Base-by-base conservation (phyloP, 2,888 invertebrate genomes). In the Lepeophtheirus nordmannii region DNA sequence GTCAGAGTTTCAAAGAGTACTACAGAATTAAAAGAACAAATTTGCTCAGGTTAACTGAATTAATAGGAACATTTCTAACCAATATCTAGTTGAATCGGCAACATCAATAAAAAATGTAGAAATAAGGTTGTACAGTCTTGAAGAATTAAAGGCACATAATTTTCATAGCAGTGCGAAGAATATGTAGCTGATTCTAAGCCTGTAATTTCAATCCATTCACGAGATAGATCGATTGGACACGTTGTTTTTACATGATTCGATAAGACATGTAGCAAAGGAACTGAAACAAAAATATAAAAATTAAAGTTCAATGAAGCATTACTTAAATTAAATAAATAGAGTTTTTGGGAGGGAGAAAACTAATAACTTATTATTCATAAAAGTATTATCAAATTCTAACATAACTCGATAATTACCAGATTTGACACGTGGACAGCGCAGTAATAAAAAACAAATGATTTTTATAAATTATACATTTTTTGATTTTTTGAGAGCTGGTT, bases 51-150 rank as follows among this genome's bases (percentile, higher is more conserved):
- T 30, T 30, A 30, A 5, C 30, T 5, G 30, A 30, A 30, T 30
- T 30, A 30, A 30, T 30, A 30, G 30, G 30, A 30, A 7, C 2
- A 30, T 30, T 5, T 30, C 7, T 90, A 90, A 64, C 85, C 92
- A 91, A 80, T 1, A 75, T 91, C 89, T 67, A 93, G 82, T 73
- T 87, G 85, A 69, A 86, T 78, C 22, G 93, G 92, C 69, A 92
- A 82, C 69, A 90, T 79, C 70, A 94, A 80, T 71, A 93, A 81
- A 72, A 92, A 83, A 75, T 93, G 92, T 73, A 92, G 80, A 58
- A 96, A 81, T 71, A 93, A 79, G 68, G 92, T 86, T 66, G 83
- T 81, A 7, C 90, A 89, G 79, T 96, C 94, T 66, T 85, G 81
- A 71, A 94, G 80, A 71, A 96, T 80, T 72, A 92, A 79, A 71